Base-by-base conservation (phyloP, 2,888 invertebrate genomes). In the Ormyrus rosae region DNA sequence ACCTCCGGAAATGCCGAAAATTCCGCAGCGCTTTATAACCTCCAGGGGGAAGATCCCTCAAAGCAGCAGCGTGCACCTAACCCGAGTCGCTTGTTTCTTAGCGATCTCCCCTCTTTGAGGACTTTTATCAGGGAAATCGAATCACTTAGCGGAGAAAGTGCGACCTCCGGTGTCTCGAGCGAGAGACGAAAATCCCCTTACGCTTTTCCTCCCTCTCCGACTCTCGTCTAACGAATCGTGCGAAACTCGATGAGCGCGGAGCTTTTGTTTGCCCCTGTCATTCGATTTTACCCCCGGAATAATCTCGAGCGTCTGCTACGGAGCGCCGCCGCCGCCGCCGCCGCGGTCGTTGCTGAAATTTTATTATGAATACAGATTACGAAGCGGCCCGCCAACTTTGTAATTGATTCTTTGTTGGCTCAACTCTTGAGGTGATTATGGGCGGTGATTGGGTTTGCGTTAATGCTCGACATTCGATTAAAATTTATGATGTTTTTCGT, bases 101-200 rank as follows among this genome's bases (percentile, higher is more conserved):
- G 6, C 8, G 7, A 51, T 51, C 34, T 64, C 55, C 55, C 60
- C 11, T 60, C 58, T 10, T 13, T 9, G 51, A 6, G 9, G 48
- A 55, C 78, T 74, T 78, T 78, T 73, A 83, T 81, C 81, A 83
- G 83, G 83, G 75, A 82, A 80, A 83, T 82, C 81, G 80, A 81
- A 82, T 81, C 85, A 84, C 84, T 85, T 83, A 77, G 63, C 60
- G 72, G 61, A 48, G 81, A 61, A 71, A 71, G 71, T 67, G 83
- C 76, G 78, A 76, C 68, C 81, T 61, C 67, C 60, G 79, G 51
- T 76, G 60, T 70, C 61, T 73, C 68, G n/a, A n/a, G 11, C 19
- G 45, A 56, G 58, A 8, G 45, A 34, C n/a, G 75, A 69, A 69
- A 82, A 76, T 78, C 80, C 71, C 56, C 63, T 61, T 72, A 56